A percentile compares a stretch with the other conserved stretches of the same genome.
Conservation (phyloP, 1,140 invertebrate species). For the Nebria ingens region DNA sequence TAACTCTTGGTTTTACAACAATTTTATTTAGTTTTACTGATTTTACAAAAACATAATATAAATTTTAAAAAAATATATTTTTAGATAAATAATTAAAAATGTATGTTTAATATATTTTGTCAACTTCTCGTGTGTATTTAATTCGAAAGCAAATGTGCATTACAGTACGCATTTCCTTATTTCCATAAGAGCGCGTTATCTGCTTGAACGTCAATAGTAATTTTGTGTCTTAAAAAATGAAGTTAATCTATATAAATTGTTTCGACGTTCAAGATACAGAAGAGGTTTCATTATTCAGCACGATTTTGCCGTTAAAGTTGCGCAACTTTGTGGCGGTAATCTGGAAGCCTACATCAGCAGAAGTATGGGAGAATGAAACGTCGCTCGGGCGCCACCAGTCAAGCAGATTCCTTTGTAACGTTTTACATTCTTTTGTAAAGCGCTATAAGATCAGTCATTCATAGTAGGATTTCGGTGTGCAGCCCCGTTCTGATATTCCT, state of each 20-base stretch:
- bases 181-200: no score
- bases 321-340: not conserved
- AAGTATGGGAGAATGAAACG: no score
- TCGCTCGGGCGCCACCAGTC: no score
- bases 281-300: not conserved
- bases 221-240: not conserved
- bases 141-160: no score
- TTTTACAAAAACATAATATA: no score
- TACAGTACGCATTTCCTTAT: no score
- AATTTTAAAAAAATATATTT: no score
- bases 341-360: not conserved
- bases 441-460: slow-evolving; percentile 9
- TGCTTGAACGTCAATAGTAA: not conserved
- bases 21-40: no score
- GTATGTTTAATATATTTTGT: no score
- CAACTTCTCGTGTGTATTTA: no score
- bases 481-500: not conserved
- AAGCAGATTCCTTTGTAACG: slow-evolving; percentile 3
- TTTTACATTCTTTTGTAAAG: slow-evolving; percentile 5
- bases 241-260: not conserved
- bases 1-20: no score
- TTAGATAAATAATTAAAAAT: no score
- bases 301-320: not conserved
- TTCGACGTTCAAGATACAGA: not conserved
- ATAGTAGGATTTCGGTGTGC: slow-evolving; percentile 1